Percentiles rank a stretch among this genome's conserved stretches.
phyloP scores from a whole-genome alignment of 2,113 vertebrate species.

The Actenoides hombroni region DNA sequence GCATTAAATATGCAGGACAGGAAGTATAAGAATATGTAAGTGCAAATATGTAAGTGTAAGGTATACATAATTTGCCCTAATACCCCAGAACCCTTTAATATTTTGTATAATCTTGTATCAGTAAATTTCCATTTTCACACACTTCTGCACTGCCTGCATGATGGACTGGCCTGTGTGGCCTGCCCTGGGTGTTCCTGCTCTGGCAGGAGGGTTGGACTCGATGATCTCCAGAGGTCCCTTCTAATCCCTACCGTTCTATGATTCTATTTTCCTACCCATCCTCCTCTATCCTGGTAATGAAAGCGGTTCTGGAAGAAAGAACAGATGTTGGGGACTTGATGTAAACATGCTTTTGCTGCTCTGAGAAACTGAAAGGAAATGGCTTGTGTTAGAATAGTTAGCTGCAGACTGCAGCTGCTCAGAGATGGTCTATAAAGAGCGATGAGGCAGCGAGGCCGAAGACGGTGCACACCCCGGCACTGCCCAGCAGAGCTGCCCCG shows the following conservation, averaged over 20 bases:
- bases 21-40: not conserved
- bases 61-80: not conserved
- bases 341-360: not conserved
- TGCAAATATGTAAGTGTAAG: too few species aligned
- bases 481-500: not conserved
- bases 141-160: not conserved
- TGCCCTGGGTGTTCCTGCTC: too few species aligned
- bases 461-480: fast-evolving
- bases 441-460: not conserved
- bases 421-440: not conserved
- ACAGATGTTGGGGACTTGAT: not conserved
- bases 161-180: not conserved
- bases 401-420: not conserved
- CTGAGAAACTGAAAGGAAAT: slow-evolving; percentile 14
- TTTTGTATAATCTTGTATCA: not conserved
- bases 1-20: not conserved
- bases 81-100: not conserved
- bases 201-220: too few species aligned
- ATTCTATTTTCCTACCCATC: not conserved
- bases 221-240: too few species aligned
- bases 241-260: too few species aligned
- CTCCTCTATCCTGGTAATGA: not conserved
- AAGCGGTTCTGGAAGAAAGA: not conserved
- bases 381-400: not conserved
- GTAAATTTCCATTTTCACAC: not conserved